Evolutionary conservation across 2,797 vertebrate genomes (phyloP).

Genomic region (Glyptemys insculpta): DNA sequence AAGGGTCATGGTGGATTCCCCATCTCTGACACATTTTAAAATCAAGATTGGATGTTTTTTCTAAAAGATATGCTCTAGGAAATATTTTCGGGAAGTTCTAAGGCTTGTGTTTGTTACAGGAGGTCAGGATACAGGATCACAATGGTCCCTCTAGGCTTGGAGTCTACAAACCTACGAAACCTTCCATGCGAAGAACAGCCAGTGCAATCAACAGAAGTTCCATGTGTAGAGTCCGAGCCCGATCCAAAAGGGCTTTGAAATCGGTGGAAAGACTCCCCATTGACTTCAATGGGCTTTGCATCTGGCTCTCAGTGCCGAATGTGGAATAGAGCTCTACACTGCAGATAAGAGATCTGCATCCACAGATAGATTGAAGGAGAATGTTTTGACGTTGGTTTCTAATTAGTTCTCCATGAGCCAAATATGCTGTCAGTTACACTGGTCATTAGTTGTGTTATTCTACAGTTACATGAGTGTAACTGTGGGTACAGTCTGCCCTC

Average conservation of each 20-base stretch:
- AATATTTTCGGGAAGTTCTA: neutral
- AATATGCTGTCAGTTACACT: slow-evolving; percentile 20
- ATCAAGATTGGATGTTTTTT: neutral
- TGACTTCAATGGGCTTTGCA: neutral
- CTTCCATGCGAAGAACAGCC: neutral
- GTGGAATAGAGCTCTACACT: neutral
- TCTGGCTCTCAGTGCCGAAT: neutral
- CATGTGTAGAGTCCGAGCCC: neutral
- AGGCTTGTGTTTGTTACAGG: neutral
- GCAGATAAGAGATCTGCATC: neutral
- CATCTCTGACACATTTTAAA: neutral
- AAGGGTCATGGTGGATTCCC: neutral
- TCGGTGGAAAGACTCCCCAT: neutral
- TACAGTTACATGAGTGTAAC: neutral
- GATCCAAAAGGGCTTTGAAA: neutral
- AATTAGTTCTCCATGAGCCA: slow-evolving; percentile 16
- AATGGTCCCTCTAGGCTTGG: neutral
- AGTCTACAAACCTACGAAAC: neutral
- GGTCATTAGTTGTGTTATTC: slow-evolving; percentile 25
- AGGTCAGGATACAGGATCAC: neutral
- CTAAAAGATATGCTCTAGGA: neutral
- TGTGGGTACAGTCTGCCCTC: slow-evolving; percentile 16
- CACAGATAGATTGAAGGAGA: neutral
- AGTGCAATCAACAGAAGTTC: neutral
- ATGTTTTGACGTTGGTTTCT: slow-evolving; percentile 25